These are phyloP conservation scores for Boleophthalmus pectinirostris DNA, from an alignment of 2,113 vertebrate species.

Conservation along the genomic window DNA sequence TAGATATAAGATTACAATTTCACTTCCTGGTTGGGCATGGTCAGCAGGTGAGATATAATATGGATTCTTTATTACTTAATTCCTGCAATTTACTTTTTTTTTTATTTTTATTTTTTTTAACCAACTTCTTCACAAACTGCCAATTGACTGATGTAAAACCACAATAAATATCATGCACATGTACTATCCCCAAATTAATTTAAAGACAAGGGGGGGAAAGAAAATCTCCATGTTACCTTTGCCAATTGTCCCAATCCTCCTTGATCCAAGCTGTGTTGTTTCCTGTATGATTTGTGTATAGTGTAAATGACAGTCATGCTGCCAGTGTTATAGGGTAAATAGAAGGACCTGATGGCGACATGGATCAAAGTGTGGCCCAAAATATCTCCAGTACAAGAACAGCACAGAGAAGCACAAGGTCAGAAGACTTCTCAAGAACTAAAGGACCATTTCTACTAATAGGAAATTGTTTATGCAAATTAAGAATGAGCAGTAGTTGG, in stretches of 20 bases:
- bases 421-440: not conserved
- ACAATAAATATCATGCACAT: too few species aligned
- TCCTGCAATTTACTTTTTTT: too few species aligned
- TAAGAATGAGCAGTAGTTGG: not conserved
- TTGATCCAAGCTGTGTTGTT: constrained; percentile 14
- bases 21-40: too few species aligned
- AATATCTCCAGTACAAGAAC: constrained; percentile 5
- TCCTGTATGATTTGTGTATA: constrained; percentile 51
- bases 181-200: too few species aligned
- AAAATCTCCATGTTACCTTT: not conserved
- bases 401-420: constrained; percentile 8
- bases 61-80: too few species aligned
- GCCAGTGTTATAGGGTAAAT: constrained; percentile 78
- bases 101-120: too few species aligned
- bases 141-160: too few species aligned
- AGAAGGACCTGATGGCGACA: constrained; percentile 58
- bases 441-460: not conserved
- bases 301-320: constrained; percentile 72
- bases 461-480: not conserved
- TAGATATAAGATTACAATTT: too few species aligned
- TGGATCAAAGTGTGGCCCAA: constrained; percentile 36
- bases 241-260: constrained; percentile 43
- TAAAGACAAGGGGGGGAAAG: too few species aligned
- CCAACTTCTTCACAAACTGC: too few species aligned
- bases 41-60: too few species aligned